Conservation (phyloP, 2,797 vertebrate genomes). For the Micropoecilia bifurca region DNA sequence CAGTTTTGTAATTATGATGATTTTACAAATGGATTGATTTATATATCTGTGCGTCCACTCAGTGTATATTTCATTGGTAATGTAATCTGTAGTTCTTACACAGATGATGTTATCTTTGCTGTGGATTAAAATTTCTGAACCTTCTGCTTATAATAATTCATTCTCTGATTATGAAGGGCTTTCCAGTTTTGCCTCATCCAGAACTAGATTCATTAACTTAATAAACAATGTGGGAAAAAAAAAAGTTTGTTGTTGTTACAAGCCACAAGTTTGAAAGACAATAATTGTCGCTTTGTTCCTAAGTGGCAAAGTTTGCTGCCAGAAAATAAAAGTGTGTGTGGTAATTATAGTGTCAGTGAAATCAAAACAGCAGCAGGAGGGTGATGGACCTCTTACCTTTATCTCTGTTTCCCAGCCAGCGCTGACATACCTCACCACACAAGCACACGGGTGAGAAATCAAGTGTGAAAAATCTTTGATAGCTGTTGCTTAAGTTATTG, state of each 20-base stretch:
- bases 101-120: not conserved
- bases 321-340: conserved; percentile 46
- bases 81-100: not conserved
- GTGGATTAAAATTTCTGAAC: not conserved
- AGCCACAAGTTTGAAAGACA: conserved; percentile 43
- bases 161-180: not conserved
- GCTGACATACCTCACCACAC: conserved; percentile 75
- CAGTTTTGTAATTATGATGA: too few species aligned
- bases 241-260: not conserved
- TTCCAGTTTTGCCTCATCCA: not conserved
- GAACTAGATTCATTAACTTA: not conserved
- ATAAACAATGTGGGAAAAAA: not conserved
- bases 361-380: conserved; percentile 78
- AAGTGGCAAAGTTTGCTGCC: conserved; percentile 73
- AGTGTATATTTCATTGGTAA: too few species aligned
- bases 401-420: conserved; percentile 70
- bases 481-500: conserved; percentile 65
- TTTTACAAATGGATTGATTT: too few species aligned
- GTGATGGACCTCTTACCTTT: conserved; percentile 75
- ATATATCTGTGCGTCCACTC: too few species aligned
- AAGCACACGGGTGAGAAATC: conserved; percentile 83
- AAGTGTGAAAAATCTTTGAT: conserved; percentile 71
- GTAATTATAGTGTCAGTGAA: conserved; percentile 81
- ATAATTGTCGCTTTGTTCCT: conserved; percentile 17
- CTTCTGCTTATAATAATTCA: not conserved